A percentile compares a stretch with the other conserved stretches of the same genome.
These are phyloP conservation scores for Mythimna lalbum DNA, from an alignment of 2,888 invertebrate species.

Conservation along the genomic window DNA sequence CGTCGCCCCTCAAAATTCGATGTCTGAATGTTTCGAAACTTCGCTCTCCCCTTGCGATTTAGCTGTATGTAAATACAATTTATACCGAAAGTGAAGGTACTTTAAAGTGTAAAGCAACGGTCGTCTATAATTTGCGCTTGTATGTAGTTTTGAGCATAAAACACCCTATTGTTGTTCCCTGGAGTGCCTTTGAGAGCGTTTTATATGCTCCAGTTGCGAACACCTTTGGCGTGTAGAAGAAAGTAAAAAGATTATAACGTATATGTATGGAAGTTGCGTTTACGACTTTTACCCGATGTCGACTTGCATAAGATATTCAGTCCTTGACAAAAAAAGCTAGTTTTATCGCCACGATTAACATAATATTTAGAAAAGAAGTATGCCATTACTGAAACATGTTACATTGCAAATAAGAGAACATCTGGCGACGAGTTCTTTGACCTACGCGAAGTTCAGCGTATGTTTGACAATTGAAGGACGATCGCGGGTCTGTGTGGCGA, in stretches of 20 bases:
- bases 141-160: conserved; percentile 76
- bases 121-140: conserved; percentile 72
- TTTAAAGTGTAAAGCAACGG: conserved; percentile 69
- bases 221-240: conserved; percentile 73
- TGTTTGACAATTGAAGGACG: conserved; percentile 52
- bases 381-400: conserved; percentile 46
- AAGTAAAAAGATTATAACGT: conserved; percentile 65
- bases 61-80: conserved; percentile 65
- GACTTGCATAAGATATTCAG: conserved; percentile 35
- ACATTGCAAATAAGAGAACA: conserved; percentile 35
- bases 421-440: conserved; percentile 50
- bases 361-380: conserved; percentile 25
- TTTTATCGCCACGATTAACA: conserved; percentile 29
- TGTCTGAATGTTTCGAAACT: conserved; percentile 64
- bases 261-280: conserved; percentile 59
- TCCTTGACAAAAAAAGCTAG: conserved; percentile 37
- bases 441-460: conserved; percentile 43
- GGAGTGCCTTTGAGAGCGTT: conserved; percentile 80
- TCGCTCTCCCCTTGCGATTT: conserved; percentile 59
- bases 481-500: conserved; percentile 23
- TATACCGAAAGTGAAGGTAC: conserved; percentile 66
- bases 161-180: conserved; percentile 81
- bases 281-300: conserved; percentile 57
- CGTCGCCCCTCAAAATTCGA: conserved; percentile 60
- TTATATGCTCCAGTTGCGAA: conserved; percentile 78